A percentile compares a stretch with the other conserved stretches of the same genome.
Evolutionary conservation across 2,113 vertebrate species (phyloP).

Genomic region (Neogobius melanostomus): DNA sequence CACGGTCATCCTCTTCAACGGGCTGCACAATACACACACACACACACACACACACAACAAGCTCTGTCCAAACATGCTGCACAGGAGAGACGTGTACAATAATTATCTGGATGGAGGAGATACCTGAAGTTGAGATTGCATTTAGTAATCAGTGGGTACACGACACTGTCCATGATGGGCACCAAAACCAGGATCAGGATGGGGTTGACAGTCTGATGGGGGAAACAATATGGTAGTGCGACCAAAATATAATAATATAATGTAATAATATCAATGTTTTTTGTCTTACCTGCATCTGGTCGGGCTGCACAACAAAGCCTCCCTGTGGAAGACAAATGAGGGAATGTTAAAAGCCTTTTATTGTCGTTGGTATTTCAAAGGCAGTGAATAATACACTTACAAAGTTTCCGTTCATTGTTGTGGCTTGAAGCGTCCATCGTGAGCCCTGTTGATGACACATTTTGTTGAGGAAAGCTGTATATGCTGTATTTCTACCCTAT

Average conservation of each 20-base stretch:
- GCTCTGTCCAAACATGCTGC: neutral
- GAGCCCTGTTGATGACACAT: conserved; percentile 80
- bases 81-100: neutral
- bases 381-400: conserved; percentile 71
- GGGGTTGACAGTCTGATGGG: conserved; percentile 86
- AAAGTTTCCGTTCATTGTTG: conserved; percentile 88
- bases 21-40: conserved; percentile 67
- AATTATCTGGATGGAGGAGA: conserved; percentile 52
- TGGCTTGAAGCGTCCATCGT: conserved; percentile 96
- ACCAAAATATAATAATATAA: neutral
- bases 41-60: no score
- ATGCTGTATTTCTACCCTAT: neutral
- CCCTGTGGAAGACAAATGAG: conserved; percentile 74
- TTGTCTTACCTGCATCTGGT: conserved; percentile 94
- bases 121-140: conserved; percentile 92
- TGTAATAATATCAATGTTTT: no score
- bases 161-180: conserved; percentile 78
- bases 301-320: conserved; percentile 81
- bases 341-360: neutral
- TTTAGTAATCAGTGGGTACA: conserved; percentile 89
- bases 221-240: neutral
- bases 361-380: neutral
- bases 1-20: conserved; percentile 88
- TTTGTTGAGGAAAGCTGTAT: neutral
- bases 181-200: conserved; percentile 90